Evolutionary conservation across 2,888 invertebrate genomes (phyloP), one percentile per base, ranked within the genome.

Genomic region (Habrosyne pyritoides): DNA sequence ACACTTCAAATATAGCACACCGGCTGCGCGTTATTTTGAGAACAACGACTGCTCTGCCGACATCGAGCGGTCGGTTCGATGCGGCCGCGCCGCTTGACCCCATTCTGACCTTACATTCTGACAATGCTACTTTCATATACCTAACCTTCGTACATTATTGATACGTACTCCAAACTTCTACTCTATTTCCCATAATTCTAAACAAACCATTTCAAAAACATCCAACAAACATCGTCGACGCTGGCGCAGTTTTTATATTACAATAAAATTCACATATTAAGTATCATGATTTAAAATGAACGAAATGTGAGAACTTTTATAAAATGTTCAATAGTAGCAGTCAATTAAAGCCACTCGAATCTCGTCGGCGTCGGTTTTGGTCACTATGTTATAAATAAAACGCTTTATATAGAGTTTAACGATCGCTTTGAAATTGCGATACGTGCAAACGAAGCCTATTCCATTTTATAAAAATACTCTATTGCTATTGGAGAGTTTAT

Each of bases 1-100:
- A 89, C 89, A 87, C 87, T 89, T 89, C 87, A 89, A 87, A 89
- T 89, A 88, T 87, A 87, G 87, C 78, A 79, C 83, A 81, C 76
- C 79, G 78, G 79, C 80, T 77, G 82, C 80, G 81, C 81, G 84
- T 81, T 91, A 88, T 89, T 90, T 89, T 84, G 84, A 86, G 86
- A 86, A 85, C 84, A 79, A 71, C 79, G 77, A 79, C 74, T 73
- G 71, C 69, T 77, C 71, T 63, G 72, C 67, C 69, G 70, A 64
- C 74, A 66, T 64, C 63, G 66, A 67, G 64, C 64, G 57, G 48
- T 61, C 61, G 53, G 69, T 67, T 67, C 67, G 69, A 70, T 67
- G 73, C 66, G 66, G 69, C 69, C 67, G 65, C 67, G 59, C 65
- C 73, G 78, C 79, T 79, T 81, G 81, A 82, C 83, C 81, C 64